Evolutionary conservation across 2,797 vertebrate genomes (phyloP), one percentile per base, ranked within the genome.

Genomic region (Natrix natrix): DNA sequence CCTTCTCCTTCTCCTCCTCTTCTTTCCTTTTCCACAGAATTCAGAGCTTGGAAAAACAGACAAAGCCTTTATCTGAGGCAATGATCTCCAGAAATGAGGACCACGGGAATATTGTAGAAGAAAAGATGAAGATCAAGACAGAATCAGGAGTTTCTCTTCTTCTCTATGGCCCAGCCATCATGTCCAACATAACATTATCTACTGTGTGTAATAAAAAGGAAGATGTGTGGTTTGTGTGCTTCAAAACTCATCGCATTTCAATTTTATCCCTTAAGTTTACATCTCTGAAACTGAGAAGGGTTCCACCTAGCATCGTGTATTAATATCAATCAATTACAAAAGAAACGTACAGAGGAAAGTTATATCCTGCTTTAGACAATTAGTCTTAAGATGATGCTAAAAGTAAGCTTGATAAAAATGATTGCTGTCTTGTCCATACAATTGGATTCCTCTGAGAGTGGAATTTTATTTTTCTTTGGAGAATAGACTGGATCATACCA

Each of bases 321-420:
- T 89, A 89, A 87, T 91, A 93, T 91, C n/a, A 87, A 91, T 91
- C 90, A 63, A 37, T 83, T 83, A 55, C 48, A 61, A 37, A 69
- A 61, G 61, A 87, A 91, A 91, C 22, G 14, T 37, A 22, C 52
- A n/a, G 56, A 61, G 56, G 48, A 56, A 57, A 91, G 63, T 88
- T 83, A 63, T 91, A 83, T 57, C 57, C 8, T 60, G 86, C 90
- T 91, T 91, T 83, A 91, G 90, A 88, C 14, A 89, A 48, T 56
- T 91, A 61, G 63, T 88, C 56, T 91, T 54, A 37, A 83, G 86
- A 89, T 56, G 83, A 83, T 89, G 66, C 86, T 91, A 83, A 91
- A 48, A 91, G 66, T 43, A 63, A 83, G 90, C 86, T 87, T 61
- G 66, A 91, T 93, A 89, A 83, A 91, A 52, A 43, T 61, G 28